These are phyloP conservation scores for Prochilodus magdalenae DNA, from an alignment of 2,113 vertebrate genomes.

Conservation along the genomic window DNA sequence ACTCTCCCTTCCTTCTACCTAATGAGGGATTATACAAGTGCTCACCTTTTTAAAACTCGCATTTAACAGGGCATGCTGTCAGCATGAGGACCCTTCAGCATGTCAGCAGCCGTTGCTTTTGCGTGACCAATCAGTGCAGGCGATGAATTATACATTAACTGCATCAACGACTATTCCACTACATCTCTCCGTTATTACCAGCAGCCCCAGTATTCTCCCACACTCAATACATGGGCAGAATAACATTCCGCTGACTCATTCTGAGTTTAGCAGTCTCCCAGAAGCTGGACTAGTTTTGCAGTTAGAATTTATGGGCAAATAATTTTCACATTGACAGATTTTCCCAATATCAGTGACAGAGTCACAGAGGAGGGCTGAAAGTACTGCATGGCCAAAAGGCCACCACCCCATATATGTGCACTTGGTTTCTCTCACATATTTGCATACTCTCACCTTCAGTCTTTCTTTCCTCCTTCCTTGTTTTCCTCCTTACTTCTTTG, in stretches of 20 bases:
- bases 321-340: neutral
- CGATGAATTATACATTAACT: slow-evolving; percentile 71
- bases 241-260: slow-evolving; percentile 11
- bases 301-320: neutral
- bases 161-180: neutral
- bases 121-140: slow-evolving; percentile 25
- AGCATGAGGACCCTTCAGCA: slow-evolving; percentile 1
- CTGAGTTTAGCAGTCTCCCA: neutral
- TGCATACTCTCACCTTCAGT: neutral
- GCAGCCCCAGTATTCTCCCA: neutral
- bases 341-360: neutral
- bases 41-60: slow-evolving; percentile 45
- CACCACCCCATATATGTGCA: neutral
- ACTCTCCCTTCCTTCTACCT: neutral
- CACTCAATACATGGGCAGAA: neutral
- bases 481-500: neutral
- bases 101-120: slow-evolving; percentile 39
- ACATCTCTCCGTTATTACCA: slow-evolving; percentile 23
- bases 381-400: neutral
- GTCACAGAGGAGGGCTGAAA: neutral
- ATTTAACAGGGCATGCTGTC: slow-evolving; percentile 35
- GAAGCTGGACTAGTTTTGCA: neutral
- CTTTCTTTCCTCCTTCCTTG: no score
- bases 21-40: slow-evolving; percentile 41
- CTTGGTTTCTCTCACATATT: neutral